phyloP scores from a whole-genome alignment of 2,113 vertebrate genomes.

The Elanoides forficatus region DNA sequence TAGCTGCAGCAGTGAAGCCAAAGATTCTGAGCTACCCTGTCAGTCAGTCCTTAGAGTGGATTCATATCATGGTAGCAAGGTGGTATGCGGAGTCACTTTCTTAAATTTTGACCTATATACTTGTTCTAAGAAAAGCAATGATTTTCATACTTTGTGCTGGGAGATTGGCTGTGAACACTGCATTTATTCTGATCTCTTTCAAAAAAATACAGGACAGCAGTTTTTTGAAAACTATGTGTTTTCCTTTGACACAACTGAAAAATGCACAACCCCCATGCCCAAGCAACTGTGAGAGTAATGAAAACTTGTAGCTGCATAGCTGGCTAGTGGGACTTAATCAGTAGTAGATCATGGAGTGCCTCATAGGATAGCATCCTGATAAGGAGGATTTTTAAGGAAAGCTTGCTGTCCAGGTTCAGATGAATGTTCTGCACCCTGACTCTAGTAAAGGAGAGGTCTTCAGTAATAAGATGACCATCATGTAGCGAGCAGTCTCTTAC shows the following conservation, averaged over 20 bases:
- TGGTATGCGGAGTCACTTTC: not conserved
- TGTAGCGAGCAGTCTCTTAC: not conserved
- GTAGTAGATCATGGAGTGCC: not conserved
- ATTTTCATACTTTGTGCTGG: not conserved
- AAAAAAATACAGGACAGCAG: not conserved
- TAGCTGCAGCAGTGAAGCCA: not conserved
- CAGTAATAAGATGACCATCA: not conserved
- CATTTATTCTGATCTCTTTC: not conserved
- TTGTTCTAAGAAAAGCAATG: not conserved
- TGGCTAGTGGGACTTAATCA: not conserved
- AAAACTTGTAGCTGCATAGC: not conserved
- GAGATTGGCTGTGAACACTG: not conserved
- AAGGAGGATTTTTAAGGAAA: not conserved
- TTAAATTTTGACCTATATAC: not conserved
- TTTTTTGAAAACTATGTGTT: not conserved
- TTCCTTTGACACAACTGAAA: not conserved
- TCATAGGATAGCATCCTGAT: not conserved
- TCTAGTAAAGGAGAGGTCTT: not conserved
- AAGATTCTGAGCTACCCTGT: not conserved
- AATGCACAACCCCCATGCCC: accelerated
- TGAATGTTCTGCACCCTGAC: not conserved
- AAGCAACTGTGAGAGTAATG: not conserved
- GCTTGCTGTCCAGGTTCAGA: not conserved
- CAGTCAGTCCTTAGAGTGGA: not conserved
- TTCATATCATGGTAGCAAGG: not conserved